Conservation (phyloP, 1,140 invertebrate species). For the Eurosta solidaginis region DNA sequence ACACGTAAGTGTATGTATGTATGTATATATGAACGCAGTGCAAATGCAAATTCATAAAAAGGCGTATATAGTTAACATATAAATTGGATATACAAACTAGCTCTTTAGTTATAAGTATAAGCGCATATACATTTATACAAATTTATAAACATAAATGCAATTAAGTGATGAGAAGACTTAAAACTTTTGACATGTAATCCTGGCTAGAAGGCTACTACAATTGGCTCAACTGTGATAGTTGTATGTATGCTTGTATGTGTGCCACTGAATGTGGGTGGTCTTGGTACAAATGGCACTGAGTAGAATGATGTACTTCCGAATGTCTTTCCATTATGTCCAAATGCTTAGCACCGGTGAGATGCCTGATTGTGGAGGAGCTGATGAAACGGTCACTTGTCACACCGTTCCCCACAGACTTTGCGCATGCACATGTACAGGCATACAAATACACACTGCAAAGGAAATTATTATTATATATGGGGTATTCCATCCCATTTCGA, state of each 20-base stretch:
- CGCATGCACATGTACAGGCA: neutral
- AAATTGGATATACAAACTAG: neutral
- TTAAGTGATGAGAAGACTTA: slow-evolving; percentile 32
- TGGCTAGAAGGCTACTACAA: slow-evolving; percentile 22
- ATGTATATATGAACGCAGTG: neutral
- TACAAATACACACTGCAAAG: neutral
- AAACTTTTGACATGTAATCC: slow-evolving; percentile 32
- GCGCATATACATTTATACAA: neutral
- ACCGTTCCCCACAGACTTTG: slow-evolving; percentile 1
- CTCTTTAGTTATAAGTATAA: neutral
- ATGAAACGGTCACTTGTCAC: slow-evolving; percentile 26
- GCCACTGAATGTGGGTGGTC: slow-evolving; percentile 6
- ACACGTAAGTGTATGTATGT: neutral
- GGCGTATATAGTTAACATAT: neutral
- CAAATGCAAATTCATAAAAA: neutral
- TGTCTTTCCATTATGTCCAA: neutral
- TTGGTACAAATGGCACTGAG: neutral
- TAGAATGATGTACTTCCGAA: neutral
- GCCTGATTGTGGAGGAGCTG: neutral
- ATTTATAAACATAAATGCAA: slow-evolving; percentile 21
- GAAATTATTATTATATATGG: too few relatives aligned
- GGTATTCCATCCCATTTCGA: too few relatives aligned
- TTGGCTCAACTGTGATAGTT: neutral
- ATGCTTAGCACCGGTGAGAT: neutral
- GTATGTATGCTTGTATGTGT: neutral